Evolutionary conservation across 2,113 vertebrate species (phyloP), one percentile per base, ranked within the genome.

Genomic region (Xiphophorus maculatus): DNA sequence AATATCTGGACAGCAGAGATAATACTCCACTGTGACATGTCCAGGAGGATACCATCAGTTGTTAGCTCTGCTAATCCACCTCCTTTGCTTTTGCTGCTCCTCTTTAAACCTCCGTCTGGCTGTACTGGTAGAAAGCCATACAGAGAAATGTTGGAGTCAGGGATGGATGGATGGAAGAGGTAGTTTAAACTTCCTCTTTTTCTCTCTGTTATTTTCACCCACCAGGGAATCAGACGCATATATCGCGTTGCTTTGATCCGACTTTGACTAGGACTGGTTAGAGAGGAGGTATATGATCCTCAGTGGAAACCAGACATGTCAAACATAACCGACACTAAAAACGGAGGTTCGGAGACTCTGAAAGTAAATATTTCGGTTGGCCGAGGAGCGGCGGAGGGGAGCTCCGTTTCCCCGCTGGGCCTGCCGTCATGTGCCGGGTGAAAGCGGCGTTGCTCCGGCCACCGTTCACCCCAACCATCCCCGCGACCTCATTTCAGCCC

Each of bases 341-440:
- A 63, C 61, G 13, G 10, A n/a, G 25, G 33, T 25, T 4, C 19
- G 1, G 32, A 3, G 32, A 25, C 17, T 35, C 22, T 5, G 11
- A 14, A 66, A 27, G 28, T 22, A 35, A 6, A 22, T 25, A 25
- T 22, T 35, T 25, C 22, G 7, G 35, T 11, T 22, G 2, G 25
- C 4, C 7, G 19, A 1, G 27, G 1, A 30, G 44, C 60, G 44
- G 35, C 1, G 27, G 10, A 29, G 1, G 1, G 42, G 9, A 15
- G 48, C 76, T 32, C 27, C 48, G 17, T 51, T 37, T 63, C 70
- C 58, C 37, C 29, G 44, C 84, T 40, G 17, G 84, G 82, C 87
- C 87, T 67, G 51, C 1, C 62, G 70, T 85, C 83, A 78, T 87
- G 87, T 90, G 86, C 89, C 90, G 88, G 89, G 58, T 66, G 64